Percentiles rank a stretch among this genome's conserved stretches.
Conservation (phyloP, 2,888 invertebrate species). For the Mythimna lalbum region DNA sequence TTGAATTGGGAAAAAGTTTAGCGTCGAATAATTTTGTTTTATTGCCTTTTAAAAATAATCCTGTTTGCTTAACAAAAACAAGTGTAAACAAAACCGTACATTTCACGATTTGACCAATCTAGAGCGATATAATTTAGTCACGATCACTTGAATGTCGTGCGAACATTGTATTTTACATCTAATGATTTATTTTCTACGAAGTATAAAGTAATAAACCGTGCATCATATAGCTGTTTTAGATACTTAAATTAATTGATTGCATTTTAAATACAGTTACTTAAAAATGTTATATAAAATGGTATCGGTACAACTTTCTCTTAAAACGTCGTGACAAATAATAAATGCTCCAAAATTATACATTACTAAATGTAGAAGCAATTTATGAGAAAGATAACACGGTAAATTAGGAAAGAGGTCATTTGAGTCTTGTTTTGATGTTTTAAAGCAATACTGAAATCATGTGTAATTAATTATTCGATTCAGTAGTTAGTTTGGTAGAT, state of each 20-base stretch:
- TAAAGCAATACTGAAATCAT: background rate
- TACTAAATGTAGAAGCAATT: constrained; percentile 30
- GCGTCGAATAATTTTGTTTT: too few species aligned
- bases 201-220: constrained; percentile 45
- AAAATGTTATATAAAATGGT: constrained; percentile 43
- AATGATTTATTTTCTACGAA: constrained; percentile 52
- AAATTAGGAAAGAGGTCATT: constrained; percentile 31
- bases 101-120: constrained; percentile 42
- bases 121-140: constrained; percentile 38
- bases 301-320: constrained; percentile 44
- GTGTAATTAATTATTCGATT: constrained; percentile 7
- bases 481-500: too few species aligned
- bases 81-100: constrained; percentile 8
- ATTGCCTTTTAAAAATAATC: background rate
- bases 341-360: constrained; percentile 36
- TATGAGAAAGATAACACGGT: constrained; percentile 18
- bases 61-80: constrained; percentile 6
- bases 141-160: constrained; percentile 51
- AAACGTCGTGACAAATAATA: constrained; percentile 32
- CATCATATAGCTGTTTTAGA: constrained; percentile 31
- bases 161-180: constrained; percentile 34
- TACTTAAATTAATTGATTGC: constrained; percentile 50
- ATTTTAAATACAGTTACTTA: constrained; percentile 46
- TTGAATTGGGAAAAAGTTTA: background rate
- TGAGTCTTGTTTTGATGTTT: background rate